Evolutionary conservation across 2,113 vertebrate genomes (phyloP).

Genomic region (Seriola rivoliana): DNA sequence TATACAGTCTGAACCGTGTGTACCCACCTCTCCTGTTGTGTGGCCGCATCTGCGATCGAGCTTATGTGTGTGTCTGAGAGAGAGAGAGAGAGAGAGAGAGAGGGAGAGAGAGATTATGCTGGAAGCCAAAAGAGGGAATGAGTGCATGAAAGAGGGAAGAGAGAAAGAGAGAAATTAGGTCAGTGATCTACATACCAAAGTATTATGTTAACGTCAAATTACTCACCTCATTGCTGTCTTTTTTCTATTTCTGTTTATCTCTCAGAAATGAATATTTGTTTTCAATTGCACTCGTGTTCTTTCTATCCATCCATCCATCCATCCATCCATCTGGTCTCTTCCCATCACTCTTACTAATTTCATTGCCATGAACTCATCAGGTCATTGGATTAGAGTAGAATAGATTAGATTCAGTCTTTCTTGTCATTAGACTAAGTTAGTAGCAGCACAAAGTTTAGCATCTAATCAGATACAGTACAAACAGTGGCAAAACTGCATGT

Average conservation of each 20-base stretch:
- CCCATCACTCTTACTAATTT: neutral
- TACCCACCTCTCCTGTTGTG: constrained; percentile 58
- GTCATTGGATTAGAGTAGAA: neutral
- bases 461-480: neutral
- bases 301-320: neutral
- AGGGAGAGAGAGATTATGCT: constrained; percentile 71
- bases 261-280: neutral
- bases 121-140: constrained; percentile 76
- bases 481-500: neutral
- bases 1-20: constrained; percentile 49
- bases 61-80: constrained; percentile 46
- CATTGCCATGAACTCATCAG: neutral
- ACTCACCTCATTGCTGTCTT: constrained; percentile 69
- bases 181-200: constrained; percentile 83
- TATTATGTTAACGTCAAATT: constrained; percentile 79
- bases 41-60: constrained; percentile 60
- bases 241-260: constrained; percentile 45
- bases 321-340: neutral
- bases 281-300: neutral
- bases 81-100: constrained; percentile 50
- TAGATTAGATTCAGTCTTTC: neutral
- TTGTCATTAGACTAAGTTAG: neutral
- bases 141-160: constrained; percentile 69
- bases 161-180: constrained; percentile 83
- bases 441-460: neutral